A percentile compares a stretch with the other conserved stretches of the same genome.
phyloP scores from a whole-genome alignment of 2,888 invertebrate species.

The Tyria jacobaeae region DNA sequence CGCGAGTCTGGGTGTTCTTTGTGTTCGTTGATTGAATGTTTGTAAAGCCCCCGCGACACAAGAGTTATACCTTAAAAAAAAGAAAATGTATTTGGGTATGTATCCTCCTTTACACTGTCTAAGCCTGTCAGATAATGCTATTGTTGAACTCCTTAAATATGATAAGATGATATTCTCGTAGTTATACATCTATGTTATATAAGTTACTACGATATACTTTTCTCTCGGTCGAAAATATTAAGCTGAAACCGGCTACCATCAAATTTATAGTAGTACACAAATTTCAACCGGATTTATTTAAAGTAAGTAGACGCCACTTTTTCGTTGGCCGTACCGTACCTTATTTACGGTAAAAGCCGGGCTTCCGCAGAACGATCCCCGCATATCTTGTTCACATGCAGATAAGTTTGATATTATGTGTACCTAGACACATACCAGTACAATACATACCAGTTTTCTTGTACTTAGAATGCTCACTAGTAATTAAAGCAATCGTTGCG shows the following conservation, averaged over 20 bases:
- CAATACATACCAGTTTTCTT: no score
- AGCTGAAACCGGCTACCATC: conserved; percentile 16
- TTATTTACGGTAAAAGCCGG: background rate
- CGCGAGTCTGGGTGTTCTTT: no score
- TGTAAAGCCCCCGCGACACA: no score
- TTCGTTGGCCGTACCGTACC: background rate
- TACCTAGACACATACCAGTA: no score
- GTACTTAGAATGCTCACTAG: no score
- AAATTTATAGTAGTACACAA: conserved; percentile 34
- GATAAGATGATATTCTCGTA: background rate
- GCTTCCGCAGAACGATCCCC: background rate
- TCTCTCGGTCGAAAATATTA: background rate
- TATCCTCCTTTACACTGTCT: no score
- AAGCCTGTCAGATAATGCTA: no score
- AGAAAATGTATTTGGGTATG: no score
- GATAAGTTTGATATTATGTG: no score
- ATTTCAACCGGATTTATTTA: conserved; percentile 12
- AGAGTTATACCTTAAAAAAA: no score
- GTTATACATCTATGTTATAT: background rate
- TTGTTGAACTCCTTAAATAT: background rate
- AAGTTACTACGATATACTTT: background rate
- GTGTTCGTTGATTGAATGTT: no score
- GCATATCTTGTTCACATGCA: background rate
- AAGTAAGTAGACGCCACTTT: conserved; percentile 6
- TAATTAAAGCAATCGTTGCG: background rate